These are phyloP conservation scores for Catocala fraxini DNA, from an alignment of 2,888 invertebrate species.

Conservation along the genomic window DNA sequence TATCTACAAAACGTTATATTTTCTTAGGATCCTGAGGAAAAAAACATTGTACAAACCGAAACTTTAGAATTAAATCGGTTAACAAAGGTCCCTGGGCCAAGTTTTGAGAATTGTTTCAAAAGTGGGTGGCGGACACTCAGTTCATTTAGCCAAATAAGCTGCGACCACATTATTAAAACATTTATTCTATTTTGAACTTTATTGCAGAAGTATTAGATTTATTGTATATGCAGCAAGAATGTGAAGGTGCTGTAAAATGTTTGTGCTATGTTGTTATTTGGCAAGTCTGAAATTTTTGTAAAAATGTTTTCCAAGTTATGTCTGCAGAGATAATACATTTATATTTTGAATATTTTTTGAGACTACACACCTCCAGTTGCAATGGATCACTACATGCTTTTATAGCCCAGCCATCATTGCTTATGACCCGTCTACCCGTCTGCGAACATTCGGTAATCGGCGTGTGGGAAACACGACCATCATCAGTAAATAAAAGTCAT, in stretches of 20 bases:
- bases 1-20: no score
- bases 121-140: conserved; percentile 46
- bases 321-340: no score
- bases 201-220: conserved; percentile 6
- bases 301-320: conserved; percentile 1
- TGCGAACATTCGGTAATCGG: no score
- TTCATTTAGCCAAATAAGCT: conserved; percentile 66
- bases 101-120: conserved; percentile 52
- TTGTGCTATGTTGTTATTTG: conserved; percentile 15
- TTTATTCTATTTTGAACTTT: conserved; percentile 31
- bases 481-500: no score
- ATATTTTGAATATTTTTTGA: no score
- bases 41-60: conserved; percentile 24
- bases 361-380: no score
- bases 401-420: no score
- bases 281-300: conserved; percentile 11
- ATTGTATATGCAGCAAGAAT: conserved; percentile 9
- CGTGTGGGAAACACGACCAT: no score
- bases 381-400: no score
- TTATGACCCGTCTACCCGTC: no score
- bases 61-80: conserved; percentile 49
- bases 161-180: conserved; percentile 34
- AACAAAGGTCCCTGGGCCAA: conserved; percentile 39
- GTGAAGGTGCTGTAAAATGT: conserved; percentile 12
- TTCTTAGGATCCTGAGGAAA: not conserved